A percentile compares a stretch with the other conserved stretches of the same genome.
These are phyloP conservation scores for Ginglymostoma cirratum DNA, from an alignment of 2,113 vertebrate species.

Conservation along the genomic window DNA sequence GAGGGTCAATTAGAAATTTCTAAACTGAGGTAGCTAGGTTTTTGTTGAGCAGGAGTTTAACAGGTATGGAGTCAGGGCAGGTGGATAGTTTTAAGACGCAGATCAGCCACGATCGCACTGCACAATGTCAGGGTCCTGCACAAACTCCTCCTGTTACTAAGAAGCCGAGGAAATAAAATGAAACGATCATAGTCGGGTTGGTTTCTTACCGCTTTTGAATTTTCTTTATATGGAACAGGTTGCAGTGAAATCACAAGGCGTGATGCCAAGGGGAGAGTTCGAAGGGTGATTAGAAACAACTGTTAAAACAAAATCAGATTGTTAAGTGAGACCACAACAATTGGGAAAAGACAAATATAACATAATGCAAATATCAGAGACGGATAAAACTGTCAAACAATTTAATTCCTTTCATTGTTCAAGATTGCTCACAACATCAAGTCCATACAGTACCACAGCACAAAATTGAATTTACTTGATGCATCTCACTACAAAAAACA, in stretches of 20 bases:
- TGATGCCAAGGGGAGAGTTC: constrained; percentile 74
- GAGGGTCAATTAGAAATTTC: too few relatives aligned
- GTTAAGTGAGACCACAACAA: background rate
- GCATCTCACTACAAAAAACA: background rate
- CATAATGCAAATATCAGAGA: background rate
- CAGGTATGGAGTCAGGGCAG: too few relatives aligned
- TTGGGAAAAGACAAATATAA: background rate
- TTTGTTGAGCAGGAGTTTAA: too few relatives aligned
- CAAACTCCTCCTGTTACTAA: background rate
- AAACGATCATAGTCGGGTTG: background rate
- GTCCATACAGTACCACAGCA: background rate
- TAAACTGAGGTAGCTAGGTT: too few relatives aligned
- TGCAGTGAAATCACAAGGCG: constrained; percentile 86
- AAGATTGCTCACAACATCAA: background rate
- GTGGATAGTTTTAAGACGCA: background rate
- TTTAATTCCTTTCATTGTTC: background rate
- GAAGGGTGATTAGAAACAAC: constrained; percentile 81
- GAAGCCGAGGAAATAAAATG: background rate
- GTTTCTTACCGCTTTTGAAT: constrained; percentile 63
- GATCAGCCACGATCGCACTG: too few relatives aligned
- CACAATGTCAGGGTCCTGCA: background rate
- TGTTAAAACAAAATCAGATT: constrained; percentile 46
- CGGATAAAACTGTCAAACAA: background rate
- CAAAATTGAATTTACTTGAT: background rate
- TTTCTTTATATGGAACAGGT: constrained; percentile 73